Conservation (phyloP, 1,140 invertebrate species). For the Chironomus tepperi region DNA sequence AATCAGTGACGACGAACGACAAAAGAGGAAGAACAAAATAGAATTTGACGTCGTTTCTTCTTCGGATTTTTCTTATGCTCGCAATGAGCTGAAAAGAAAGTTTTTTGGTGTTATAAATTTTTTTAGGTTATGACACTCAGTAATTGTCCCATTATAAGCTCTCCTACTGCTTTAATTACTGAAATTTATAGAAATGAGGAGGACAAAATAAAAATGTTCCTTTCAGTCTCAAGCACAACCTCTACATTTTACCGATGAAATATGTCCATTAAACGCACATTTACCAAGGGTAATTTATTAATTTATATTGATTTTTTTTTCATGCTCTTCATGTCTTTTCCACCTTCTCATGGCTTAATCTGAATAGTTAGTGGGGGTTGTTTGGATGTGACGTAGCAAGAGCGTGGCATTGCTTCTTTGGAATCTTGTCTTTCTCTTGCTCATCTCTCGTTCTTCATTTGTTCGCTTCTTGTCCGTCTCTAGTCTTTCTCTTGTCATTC, state of each 20-base stretch:
- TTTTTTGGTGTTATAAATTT: background rate
- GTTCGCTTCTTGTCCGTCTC: too few species aligned
- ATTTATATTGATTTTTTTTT: constrained; percentile 8
- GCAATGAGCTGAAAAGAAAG: background rate
- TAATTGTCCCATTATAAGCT: background rate
- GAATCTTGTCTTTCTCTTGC: too few species aligned
- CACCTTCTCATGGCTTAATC: too few species aligned
- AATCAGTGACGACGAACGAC: background rate
- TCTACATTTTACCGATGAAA: background rate
- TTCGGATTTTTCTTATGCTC: constrained; percentile 11
- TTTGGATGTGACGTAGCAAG: too few species aligned
- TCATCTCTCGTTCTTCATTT: too few species aligned
- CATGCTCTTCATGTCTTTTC: too few species aligned
- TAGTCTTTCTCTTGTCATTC: too few species aligned
- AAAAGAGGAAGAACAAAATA: background rate
- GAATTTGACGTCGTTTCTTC: background rate
- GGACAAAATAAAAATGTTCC: too few species aligned
- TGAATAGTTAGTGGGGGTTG: too few species aligned
- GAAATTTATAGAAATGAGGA: background rate
- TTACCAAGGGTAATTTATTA: constrained; percentile 1
- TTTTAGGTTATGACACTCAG: background rate
- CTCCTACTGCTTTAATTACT: background rate
- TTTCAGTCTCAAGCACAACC: too few species aligned
- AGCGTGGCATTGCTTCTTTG: too few species aligned
- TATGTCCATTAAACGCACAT: background rate